Conservation (phyloP, 2,797 vertebrate species). For the Bovichtus variegatus region DNA sequence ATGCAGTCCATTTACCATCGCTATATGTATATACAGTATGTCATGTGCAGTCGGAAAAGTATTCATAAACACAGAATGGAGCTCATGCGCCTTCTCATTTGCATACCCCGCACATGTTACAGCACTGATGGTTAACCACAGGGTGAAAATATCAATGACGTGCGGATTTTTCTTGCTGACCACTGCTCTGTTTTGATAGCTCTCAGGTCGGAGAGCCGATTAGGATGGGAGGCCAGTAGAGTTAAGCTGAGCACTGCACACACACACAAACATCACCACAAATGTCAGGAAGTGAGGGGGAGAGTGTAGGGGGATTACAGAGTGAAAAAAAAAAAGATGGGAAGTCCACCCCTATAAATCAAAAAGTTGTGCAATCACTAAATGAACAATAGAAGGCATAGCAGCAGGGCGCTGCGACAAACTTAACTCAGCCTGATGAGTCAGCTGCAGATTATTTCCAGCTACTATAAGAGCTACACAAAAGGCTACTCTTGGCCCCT, state of each 20-base stretch:
- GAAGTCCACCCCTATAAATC: constrained; percentile 41
- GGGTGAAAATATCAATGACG: constrained; percentile 34
- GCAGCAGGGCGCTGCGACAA: constrained; percentile 27
- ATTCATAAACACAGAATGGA: not conserved
- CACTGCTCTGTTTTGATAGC: constrained; percentile 60
- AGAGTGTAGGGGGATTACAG: constrained; percentile 21
- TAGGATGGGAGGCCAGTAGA: constrained; percentile 62
- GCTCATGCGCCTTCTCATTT: not conserved
- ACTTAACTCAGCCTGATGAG: constrained; percentile 45
- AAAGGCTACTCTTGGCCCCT: constrained; percentile 15
- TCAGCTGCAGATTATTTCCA: constrained; percentile 47
- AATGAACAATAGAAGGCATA: constrained; percentile 32
- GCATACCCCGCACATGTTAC: constrained; percentile 8
- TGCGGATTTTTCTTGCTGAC: constrained; percentile 65
- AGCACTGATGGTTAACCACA: constrained; percentile 21
- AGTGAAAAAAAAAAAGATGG: constrained; percentile 38
- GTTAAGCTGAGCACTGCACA: constrained; percentile 61
- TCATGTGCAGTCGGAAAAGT: constrained; percentile 14
- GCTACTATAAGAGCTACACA: constrained; percentile 32
- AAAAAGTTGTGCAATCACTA: constrained; percentile 45
- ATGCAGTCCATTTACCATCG: too few species aligned
- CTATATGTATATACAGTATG: constrained; percentile 23
- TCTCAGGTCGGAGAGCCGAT: constrained; percentile 65
- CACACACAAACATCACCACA: constrained; percentile 53
- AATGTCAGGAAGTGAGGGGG: constrained; percentile 59